phyloP scores from a whole-genome alignment of 2,888 invertebrate species.

The Spisula subtruncata region DNA sequence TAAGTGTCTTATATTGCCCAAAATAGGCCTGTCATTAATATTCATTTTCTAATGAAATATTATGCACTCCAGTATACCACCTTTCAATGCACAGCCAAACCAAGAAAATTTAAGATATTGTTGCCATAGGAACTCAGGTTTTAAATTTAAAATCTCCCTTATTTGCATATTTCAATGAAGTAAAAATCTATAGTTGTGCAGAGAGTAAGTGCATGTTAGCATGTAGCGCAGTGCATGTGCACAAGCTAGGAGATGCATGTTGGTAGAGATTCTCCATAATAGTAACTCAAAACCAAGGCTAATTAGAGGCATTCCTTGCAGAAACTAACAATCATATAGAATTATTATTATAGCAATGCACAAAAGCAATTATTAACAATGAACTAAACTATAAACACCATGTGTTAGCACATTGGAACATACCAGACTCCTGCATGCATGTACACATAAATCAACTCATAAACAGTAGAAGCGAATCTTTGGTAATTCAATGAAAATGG shows the following conservation, averaged over 20 bases:
- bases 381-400: not conserved
- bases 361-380: constrained; percentile 28
- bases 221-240: constrained; percentile 47
- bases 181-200: constrained; percentile 65
- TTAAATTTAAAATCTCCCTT: constrained; percentile 71
- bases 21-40: constrained; percentile 48
- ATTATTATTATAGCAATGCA: constrained; percentile 15
- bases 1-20: constrained; percentile 58
- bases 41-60: constrained; percentile 41
- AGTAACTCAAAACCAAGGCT: constrained; percentile 24
- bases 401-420: constrained; percentile 13
- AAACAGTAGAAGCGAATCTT: not conserved
- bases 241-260: constrained; percentile 42
- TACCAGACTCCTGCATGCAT: not conserved
- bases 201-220: constrained; percentile 53
- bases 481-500: not conserved
- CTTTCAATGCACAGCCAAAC: constrained; percentile 39
- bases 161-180: constrained; percentile 71
- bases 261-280: constrained; percentile 20
- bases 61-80: constrained; percentile 34
- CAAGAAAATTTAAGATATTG: constrained; percentile 65
- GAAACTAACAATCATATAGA: constrained; percentile 14
- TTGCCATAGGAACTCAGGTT: constrained; percentile 69
- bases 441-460: not conserved
- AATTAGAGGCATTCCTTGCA: constrained; percentile 16